Conservation (phyloP, 2,888 invertebrate genomes). For the Hypselothyrea guttata region DNA sequence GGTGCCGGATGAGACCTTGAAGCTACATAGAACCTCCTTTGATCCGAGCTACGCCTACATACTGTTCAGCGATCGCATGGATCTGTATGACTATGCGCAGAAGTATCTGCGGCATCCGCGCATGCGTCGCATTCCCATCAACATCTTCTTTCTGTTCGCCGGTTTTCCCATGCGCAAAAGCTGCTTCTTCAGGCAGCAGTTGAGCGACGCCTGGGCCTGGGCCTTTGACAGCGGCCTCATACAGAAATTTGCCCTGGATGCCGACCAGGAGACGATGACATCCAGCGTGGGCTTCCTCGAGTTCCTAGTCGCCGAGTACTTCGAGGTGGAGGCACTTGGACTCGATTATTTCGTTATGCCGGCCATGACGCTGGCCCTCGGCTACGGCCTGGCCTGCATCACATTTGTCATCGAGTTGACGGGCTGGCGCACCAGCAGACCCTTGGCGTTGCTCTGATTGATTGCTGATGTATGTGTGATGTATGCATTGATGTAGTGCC, state of each 20-base stretch:
- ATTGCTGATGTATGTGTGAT: slow-evolving; percentile 18
- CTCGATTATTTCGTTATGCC: slow-evolving; percentile 76
- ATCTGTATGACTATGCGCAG: slow-evolving; percentile 56
- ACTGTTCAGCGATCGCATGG: slow-evolving; percentile 63
- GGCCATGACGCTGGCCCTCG: slow-evolving; percentile 63
- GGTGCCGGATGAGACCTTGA: slow-evolving; percentile 40
- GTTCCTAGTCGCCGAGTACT: slow-evolving; percentile 59
- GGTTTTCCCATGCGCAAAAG: slow-evolving; percentile 60
- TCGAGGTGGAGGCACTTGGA: slow-evolving; percentile 42
- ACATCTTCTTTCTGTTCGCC: slow-evolving; percentile 57
- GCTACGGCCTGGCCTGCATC: slow-evolving; percentile 53
- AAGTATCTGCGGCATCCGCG: slow-evolving; percentile 52
- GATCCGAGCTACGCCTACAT: slow-evolving; percentile 62
- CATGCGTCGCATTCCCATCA: slow-evolving; percentile 55
- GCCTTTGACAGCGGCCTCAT: slow-evolving; percentile 59
- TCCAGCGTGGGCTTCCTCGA: slow-evolving; percentile 53
- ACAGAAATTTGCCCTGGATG: slow-evolving; percentile 50
- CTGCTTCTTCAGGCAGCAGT: slow-evolving; percentile 54
- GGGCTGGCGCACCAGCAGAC: slow-evolving; percentile 44
- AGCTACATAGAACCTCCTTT: slow-evolving; percentile 43
- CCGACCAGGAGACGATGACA: slow-evolving; percentile 58
- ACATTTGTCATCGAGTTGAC: slow-evolving; percentile 64
- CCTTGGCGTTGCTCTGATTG: slow-evolving; percentile 56
- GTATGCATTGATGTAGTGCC: slow-evolving; percentile 33
- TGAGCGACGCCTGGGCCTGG: slow-evolving; percentile 52